Base-by-base conservation (phyloP, 2,797 vertebrate species). In the Trematomus bernacchii region DNA sequence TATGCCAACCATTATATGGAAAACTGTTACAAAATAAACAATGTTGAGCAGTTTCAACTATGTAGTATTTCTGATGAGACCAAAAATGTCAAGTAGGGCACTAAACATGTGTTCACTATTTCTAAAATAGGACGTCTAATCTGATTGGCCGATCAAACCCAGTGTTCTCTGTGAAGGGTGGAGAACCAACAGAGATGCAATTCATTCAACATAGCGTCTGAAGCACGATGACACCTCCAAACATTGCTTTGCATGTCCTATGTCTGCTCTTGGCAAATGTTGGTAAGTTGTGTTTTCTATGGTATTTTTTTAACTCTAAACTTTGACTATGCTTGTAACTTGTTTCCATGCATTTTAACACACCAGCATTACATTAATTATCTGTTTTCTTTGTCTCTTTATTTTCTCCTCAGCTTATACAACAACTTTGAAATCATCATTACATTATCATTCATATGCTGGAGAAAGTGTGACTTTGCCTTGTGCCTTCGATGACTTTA, bases 161-260 rank as follows among this genome's bases (percentile, higher is more conserved):
- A 76, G 59, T 18, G 54, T n/a, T n/a, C 33, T 73, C 53, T 74
- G 27, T 81, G 51, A 87, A 78, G 71, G 80, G 66, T 18, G 43
- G 10, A 51, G 66, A 66, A 67, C 23, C 5, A 10, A 23, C 1
- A 51, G 16, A 67, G 53, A 62, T 69, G 72, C 52, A 57, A 2
- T 47, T 58, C 48, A 86, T 77, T 87, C 65, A 12, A 30, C 59
- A 30, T 21, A 64, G 66, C 67, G 57, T 50, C 44, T 74, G 72
- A 55, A 61, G 47, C 72, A 84, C 14, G 4, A 88, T 87, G 86
- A 67, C n/a, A 3, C 19, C 77, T 71, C 15, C 18, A 44, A 73
- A 10, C 54, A 52, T 70, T 42, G 58, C 53, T 66, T 50, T 78
- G 33, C 52, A 14, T 40, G 27, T 71, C 8, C 58, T 53, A 3